A percentile compares a stretch with the other conserved stretches of the same genome.
Evolutionary conservation across 2,888 invertebrate species (phyloP).

Genomic region (Hydriomena furcata): DNA sequence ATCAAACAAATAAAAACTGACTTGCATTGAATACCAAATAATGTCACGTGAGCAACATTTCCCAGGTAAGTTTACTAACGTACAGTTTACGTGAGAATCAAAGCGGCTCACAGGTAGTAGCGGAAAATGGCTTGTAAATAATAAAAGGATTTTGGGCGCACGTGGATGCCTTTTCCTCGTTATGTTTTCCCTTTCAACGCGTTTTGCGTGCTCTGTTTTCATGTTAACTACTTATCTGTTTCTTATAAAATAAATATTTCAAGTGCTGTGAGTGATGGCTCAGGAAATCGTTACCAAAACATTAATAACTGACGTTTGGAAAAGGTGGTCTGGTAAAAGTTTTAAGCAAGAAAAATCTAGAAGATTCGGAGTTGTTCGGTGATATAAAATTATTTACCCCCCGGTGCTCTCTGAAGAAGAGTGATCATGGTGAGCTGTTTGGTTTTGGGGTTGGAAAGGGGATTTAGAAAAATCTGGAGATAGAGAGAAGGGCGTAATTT

Average conservation of each 20-base stretch:
- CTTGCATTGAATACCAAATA: constrained; percentile 24
- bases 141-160: constrained; percentile 51
- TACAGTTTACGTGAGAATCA: constrained; percentile 51
- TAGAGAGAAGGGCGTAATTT: too few species aligned
- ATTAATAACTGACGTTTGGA: too few species aligned
- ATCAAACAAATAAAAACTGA: constrained; percentile 18
- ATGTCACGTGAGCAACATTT: constrained; percentile 25
- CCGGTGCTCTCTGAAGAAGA: too few species aligned
- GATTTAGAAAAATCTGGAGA: too few species aligned
- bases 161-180: constrained; percentile 46
- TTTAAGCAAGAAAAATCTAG: too few species aligned
- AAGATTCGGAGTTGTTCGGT: too few species aligned
- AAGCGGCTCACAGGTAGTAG: constrained; percentile 53
- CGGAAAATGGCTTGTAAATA: constrained; percentile 62
- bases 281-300: too few species aligned
- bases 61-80: constrained; percentile 39
- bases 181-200: constrained; percentile 45
- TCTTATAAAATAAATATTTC: constrained; percentile 3
- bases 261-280: too few species aligned
- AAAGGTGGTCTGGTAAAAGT: too few species aligned
- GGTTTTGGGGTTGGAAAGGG: too few species aligned
- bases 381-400: too few species aligned
- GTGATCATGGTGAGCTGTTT: too few species aligned
- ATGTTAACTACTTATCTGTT: constrained; percentile 34
- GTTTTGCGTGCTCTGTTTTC: constrained; percentile 44